Conservation (phyloP, 2,113 vertebrate genomes). For the Halcyon senegalensis region DNA sequence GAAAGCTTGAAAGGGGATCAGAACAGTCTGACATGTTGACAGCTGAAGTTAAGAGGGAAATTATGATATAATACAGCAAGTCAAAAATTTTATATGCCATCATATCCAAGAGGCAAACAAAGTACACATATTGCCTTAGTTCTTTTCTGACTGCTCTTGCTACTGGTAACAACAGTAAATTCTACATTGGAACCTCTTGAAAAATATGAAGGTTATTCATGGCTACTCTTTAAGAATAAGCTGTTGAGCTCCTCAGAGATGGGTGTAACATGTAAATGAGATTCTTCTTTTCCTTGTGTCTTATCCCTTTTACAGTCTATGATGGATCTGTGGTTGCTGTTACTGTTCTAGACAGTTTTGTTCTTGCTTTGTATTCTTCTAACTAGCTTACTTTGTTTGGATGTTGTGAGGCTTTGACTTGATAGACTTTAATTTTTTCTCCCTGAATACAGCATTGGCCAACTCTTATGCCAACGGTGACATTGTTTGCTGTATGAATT, state of each 20-base stretch:
- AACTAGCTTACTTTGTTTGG: neutral
- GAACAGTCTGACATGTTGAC: slow-evolving; percentile 45
- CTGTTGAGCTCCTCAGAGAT: neutral
- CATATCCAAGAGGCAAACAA: neutral
- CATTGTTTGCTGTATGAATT: neutral
- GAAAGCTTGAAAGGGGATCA: slow-evolving; percentile 56
- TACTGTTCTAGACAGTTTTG: neutral
- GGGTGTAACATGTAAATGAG: neutral
- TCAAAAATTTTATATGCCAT: slow-evolving; percentile 39
- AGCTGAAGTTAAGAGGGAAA: slow-evolving; percentile 65
- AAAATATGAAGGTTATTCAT: neutral
- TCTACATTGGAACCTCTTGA: neutral
- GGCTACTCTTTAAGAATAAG: neutral
- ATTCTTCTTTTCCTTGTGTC: neutral
- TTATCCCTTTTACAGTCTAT: neutral
- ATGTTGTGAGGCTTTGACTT: neutral
- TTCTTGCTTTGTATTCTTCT: neutral
- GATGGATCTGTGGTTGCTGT: neutral
- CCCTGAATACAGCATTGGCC: neutral
- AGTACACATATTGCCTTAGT: neutral
- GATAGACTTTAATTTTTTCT: neutral
- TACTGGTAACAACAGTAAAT: neutral
- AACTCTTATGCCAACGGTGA: neutral
- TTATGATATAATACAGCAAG: slow-evolving; percentile 61
- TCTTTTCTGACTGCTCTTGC: slow-evolving; percentile 1